These are phyloP conservation scores for Acrobasis suavella DNA, from an alignment of 2,888 invertebrate species.

Conservation along the genomic window DNA sequence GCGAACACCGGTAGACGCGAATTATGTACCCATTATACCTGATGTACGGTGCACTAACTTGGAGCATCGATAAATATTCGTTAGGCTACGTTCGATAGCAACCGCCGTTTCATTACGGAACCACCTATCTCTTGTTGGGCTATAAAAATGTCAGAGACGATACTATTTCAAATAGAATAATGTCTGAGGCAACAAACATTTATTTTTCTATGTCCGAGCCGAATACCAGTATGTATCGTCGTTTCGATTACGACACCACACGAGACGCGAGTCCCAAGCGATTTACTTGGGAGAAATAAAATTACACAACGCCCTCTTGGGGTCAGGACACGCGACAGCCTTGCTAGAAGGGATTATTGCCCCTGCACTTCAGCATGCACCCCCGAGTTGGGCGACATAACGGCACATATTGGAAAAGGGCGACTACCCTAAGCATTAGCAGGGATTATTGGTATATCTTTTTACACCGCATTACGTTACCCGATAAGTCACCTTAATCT, in stretches of 20 bases:
- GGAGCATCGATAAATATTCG: slow-evolving; percentile 53
- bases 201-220: slow-evolving; percentile 9
- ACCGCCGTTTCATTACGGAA: slow-evolving; percentile 11
- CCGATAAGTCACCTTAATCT: slow-evolving; percentile 70
- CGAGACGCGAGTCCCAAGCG: slow-evolving; percentile 50
- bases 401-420: slow-evolving; percentile 62
- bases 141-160: slow-evolving; percentile 11
- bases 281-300: slow-evolving; percentile 56
- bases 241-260: slow-evolving; percentile 51
- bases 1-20: slow-evolving; percentile 59
- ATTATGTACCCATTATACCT: slow-evolving; percentile 67
- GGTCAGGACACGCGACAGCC: slow-evolving; percentile 60
- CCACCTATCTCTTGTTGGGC: slow-evolving; percentile 11
- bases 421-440: slow-evolving; percentile 65
- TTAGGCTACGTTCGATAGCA: slow-evolving; percentile 38
- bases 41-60: slow-evolving; percentile 54
- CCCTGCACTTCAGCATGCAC: slow-evolving; percentile 73
- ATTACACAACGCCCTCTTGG: slow-evolving; percentile 63
- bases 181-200: slow-evolving; percentile 17
- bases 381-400: slow-evolving; percentile 50
- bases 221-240: slow-evolving; percentile 32
- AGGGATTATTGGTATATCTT: slow-evolving; percentile 72
- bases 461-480: slow-evolving; percentile 67
- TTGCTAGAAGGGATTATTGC: slow-evolving; percentile 72
- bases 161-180: slow-evolving; percentile 7